These are phyloP conservation scores for Drosophila pachea DNA, from an alignment of 1,140 invertebrate genomes.

Conservation along the genomic window DNA sequence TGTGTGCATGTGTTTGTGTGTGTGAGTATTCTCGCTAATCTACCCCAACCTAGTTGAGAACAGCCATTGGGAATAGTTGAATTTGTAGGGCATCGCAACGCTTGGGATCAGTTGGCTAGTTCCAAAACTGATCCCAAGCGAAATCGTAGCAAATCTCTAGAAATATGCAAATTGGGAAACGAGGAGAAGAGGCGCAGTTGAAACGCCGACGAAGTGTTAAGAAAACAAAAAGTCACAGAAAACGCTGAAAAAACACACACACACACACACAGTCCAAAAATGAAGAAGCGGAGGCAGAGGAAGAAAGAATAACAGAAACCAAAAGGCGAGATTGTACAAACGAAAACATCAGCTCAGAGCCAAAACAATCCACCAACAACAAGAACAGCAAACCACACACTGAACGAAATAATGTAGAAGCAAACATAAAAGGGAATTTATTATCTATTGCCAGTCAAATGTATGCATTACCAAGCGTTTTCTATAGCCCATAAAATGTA, in stretches of 20 bases:
- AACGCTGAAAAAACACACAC: neutral
- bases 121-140: slow-evolving; percentile 4
- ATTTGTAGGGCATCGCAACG: neutral
- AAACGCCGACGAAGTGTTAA: slow-evolving; percentile 32
- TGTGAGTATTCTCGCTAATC: slow-evolving; percentile 44
- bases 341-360: slow-evolving; percentile 26
- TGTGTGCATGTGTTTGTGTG: slow-evolving; percentile 16
- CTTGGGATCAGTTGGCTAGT: slow-evolving; percentile 14
- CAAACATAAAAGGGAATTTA: neutral
- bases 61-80: neutral
- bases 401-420: slow-evolving; percentile 7
- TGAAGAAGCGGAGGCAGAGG: slow-evolving; percentile 7
- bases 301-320: slow-evolving; percentile 20
- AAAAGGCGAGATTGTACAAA: slow-evolving; percentile 37
- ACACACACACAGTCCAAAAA: slow-evolving; percentile 3
- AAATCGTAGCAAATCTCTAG: slow-evolving; percentile 32
- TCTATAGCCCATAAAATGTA: no score
- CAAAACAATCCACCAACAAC: slow-evolving; percentile 37
- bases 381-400: slow-evolving; percentile 28
- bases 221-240: slow-evolving; percentile 18
- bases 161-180: slow-evolving; percentile 29
- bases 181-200: neutral
- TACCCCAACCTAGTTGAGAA: slow-evolving; percentile 11
- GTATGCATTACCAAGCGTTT: neutral
- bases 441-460: neutral